These are phyloP conservation scores for Pilophorus perplexus DNA, from an alignment of 2,888 invertebrate species.

Conservation along the genomic window DNA sequence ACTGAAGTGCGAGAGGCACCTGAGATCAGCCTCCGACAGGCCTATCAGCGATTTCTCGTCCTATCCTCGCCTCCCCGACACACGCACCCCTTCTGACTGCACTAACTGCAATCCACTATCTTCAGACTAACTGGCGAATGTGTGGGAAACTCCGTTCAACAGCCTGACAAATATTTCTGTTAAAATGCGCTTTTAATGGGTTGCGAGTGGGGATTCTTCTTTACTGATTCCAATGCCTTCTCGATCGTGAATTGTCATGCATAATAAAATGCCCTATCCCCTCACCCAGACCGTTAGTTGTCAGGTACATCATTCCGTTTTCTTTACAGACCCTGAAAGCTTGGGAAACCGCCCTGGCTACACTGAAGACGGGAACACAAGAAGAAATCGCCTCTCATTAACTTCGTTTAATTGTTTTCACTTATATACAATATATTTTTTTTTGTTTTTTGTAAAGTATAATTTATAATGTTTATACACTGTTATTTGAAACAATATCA, in stretches of 20 bases:
- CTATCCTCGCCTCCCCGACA: no score
- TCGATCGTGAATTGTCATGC: background rate
- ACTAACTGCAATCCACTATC: no score
- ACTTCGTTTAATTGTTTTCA: constrained; percentile 23
- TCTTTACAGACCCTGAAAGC: constrained; percentile 55
- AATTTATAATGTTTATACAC: constrained; percentile 28
- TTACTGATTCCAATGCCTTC: background rate
- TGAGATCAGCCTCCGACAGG: background rate
- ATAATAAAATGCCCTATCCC: background rate
- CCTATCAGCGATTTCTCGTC: no score
- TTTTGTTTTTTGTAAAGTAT: background rate
- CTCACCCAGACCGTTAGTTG: no score
- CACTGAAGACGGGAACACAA: constrained; percentile 37
- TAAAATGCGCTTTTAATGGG: no score
- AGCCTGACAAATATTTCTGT: no score
- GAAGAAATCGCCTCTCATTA: background rate
- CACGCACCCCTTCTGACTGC: no score
- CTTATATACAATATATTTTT: constrained; percentile 12
- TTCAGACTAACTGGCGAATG: no score
- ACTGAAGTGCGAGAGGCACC: background rate
- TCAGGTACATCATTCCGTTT: background rate
- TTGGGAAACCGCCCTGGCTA: constrained; percentile 58
- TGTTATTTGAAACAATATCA: constrained; percentile 21
- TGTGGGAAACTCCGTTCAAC: no score
- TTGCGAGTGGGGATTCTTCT: no score